A percentile compares a stretch with the other conserved stretches of the same genome.
These are phyloP conservation scores for Polyommatus iphigenia DNA, from an alignment of 2,888 invertebrate genomes.

Conservation along the genomic window DNA sequence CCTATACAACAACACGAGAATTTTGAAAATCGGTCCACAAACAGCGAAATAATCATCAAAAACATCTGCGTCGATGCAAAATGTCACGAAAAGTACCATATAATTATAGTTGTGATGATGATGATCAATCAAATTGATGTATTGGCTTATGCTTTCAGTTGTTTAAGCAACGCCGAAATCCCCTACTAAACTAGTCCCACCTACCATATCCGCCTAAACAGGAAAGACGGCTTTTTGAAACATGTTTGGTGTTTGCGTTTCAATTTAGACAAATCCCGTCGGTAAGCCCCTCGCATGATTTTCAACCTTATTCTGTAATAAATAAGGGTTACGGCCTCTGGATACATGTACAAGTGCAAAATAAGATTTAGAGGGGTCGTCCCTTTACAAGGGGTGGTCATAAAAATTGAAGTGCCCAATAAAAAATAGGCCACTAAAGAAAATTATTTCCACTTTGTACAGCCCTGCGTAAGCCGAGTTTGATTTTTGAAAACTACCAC, in stretches of 20 bases:
- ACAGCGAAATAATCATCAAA: too few species aligned
- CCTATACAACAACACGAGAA: too few species aligned
- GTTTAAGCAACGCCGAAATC: too few species aligned
- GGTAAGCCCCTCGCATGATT: background rate
- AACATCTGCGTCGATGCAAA: too few species aligned
- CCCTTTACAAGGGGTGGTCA: slow-evolving; percentile 34
- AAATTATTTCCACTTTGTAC: slow-evolving; percentile 30
- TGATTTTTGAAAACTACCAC: slow-evolving; percentile 16
- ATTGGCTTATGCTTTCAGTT: too few species aligned
- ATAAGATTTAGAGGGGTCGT: slow-evolving; percentile 36
- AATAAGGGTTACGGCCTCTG: slow-evolving; percentile 7
- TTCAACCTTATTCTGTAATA: slow-evolving; percentile 8
- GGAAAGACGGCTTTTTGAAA: background rate
- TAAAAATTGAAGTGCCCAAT: slow-evolving; percentile 33
- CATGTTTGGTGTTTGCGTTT: slow-evolving; percentile 26
- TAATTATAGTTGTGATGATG: too few species aligned
- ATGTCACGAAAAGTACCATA: too few species aligned
- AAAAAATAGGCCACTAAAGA: slow-evolving; percentile 29
- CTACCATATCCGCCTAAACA: background rate
- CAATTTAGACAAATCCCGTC: slow-evolving; percentile 19
- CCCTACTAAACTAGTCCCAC: too few species aligned
- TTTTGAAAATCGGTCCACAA: too few species aligned
- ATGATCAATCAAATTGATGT: too few species aligned
- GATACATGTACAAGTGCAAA: slow-evolving; percentile 14
- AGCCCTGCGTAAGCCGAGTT: background rate